phyloP scores from a whole-genome alignment of 2,113 vertebrate species.

The Callipepla squamata region DNA sequence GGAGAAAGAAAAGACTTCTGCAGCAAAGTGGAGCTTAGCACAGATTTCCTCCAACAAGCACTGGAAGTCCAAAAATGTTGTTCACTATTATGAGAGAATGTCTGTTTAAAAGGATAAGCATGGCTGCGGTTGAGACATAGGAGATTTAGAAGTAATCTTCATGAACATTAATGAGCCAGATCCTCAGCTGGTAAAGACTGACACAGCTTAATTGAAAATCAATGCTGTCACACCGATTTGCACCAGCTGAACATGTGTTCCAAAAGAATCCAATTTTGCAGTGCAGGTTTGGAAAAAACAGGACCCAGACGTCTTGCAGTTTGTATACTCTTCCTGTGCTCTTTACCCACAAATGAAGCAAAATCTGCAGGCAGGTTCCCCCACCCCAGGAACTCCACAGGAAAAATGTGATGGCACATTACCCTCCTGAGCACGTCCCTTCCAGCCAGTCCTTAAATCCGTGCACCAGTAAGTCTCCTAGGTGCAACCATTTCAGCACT shows the following conservation, averaged over 20 bases:
- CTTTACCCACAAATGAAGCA: not conserved
- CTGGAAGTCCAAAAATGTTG: not conserved
- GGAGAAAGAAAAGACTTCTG: not conserved
- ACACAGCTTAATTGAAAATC: not conserved
- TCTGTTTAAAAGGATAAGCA: not conserved
- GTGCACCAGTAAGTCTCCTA: not conserved
- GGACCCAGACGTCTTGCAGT: accelerated
- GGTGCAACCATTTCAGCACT: not conserved
- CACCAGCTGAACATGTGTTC: not conserved
- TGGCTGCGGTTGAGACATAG: not conserved
- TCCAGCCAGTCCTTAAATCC: not conserved
- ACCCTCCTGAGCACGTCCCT: not conserved
- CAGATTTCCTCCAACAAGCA: not conserved
- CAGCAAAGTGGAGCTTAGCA: not conserved
- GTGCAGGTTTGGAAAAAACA: not conserved
- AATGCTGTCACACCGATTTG: not conserved
- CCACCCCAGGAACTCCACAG: not conserved
- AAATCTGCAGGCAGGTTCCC: not conserved
- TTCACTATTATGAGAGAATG: not conserved
- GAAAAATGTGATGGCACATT: accelerated
- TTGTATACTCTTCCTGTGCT: not conserved
- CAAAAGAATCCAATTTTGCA: not conserved
- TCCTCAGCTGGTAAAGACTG: not conserved
- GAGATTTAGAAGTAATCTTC: not conserved
- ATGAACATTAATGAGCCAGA: not conserved